A percentile compares a stretch with the other conserved stretches of the same genome.
phyloP scores from a whole-genome alignment of 2,113 vertebrate genomes.

The Proterorhinus semilunaris region DNA sequence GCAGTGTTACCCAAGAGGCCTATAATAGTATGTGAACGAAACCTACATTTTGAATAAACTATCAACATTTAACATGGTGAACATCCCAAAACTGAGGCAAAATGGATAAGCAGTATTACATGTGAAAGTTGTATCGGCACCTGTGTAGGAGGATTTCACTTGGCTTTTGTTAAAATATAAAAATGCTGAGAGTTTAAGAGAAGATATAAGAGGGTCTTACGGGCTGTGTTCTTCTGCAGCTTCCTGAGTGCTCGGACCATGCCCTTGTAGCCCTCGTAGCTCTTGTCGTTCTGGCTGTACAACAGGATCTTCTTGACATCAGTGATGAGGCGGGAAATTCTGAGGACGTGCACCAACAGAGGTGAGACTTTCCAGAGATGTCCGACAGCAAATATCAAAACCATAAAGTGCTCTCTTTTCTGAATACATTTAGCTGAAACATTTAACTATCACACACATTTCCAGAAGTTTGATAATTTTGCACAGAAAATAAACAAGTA shows the following conservation, averaged over 20 bases:
- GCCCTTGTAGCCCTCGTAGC: slow-evolving; percentile 76
- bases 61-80: not conserved
- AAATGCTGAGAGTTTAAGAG: slow-evolving; percentile 5
- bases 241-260: slow-evolving; percentile 79
- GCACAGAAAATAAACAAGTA: not conserved
- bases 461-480: not conserved
- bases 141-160: slow-evolving; percentile 5
- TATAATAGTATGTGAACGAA: too few relatives aligned
- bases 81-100: not conserved
- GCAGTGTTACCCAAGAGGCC: not conserved
- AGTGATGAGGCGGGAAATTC: slow-evolving; percentile 76
- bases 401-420: not conserved
- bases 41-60: not conserved
- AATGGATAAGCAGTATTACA: not conserved
- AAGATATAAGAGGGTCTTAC: slow-evolving; percentile 71
- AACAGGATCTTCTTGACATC: slow-evolving; percentile 90
- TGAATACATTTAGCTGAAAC: not conserved
- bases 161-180: not conserved
- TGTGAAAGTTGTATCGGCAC: not conserved
- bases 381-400: not conserved
- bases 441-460: not conserved
- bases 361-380: not conserved
- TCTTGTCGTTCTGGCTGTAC: slow-evolving; percentile 90
- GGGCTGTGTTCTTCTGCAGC: slow-evolving; percentile 77
- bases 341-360: slow-evolving; percentile 31